Base-by-base conservation (phyloP, 2,113 vertebrate genomes). In the Zootoca vivipara region DNA sequence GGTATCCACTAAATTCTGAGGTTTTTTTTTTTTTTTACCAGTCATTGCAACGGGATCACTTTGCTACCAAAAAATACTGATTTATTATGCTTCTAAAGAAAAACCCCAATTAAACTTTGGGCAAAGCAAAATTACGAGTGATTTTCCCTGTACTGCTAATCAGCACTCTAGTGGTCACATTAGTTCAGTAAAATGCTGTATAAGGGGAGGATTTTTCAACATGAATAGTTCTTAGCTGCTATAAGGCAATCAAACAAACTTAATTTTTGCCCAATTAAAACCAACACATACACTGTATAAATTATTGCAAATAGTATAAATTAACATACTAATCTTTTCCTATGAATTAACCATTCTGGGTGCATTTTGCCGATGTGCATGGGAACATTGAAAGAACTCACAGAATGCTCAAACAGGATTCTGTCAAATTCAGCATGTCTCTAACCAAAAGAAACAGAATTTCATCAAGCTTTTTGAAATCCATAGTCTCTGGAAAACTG, bases 341-440 rank as follows among this genome's bases (percentile, higher is more conserved):
- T 38, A 93, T 28, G 85, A 91, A 89, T 90, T 78, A 86, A 73
- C 46, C 88, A 22, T 85, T 86, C 92, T 92, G 85, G 33, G 2
- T 82, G 2, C 1, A 13, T 87, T 82, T n/a, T 78, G 85, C 4
- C 82, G 3, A 2, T 70, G 18, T 87, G 7, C 35, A 30, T 24
- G 69, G 9, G 77, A 79, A 8, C 58, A 46, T 28, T 1, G 52
- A 52, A 10, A 78, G 1, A 74, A 82, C 69, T 74, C 24, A 20
- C 30, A 64, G 67, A 3, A 28, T 24, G 38, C 24, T 85, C 65
- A 75, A 3, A 62, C 22, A 1, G 24, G 64, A 22, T 58, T 46
- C 40, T 1, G 42, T 18, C 62, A 78, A 46, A 46, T 65, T 78
- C 2, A 82, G 56, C 30, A 73, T 18, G 75, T 64, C 33, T 85